Base-by-base conservation (phyloP, 2,113 vertebrate genomes). In the Tichodroma muraria region DNA sequence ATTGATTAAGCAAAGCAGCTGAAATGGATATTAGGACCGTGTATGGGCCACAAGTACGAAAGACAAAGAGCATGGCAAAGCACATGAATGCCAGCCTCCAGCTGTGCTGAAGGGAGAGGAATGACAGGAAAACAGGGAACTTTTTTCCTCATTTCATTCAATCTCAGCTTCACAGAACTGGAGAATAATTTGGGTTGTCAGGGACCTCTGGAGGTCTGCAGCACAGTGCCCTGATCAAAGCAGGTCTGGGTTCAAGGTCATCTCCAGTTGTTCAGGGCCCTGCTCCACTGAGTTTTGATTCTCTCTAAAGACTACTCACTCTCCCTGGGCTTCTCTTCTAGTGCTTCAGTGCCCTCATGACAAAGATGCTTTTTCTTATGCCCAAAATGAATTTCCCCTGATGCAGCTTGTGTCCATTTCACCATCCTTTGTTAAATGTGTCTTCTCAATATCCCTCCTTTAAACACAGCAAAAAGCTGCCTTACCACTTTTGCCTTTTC, bases 1-100 rank as follows among this genome's bases (percentile, higher is more conserved):
- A 86, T 6, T 90, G 95, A 92, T 90, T 56, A 83, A 56, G 83
- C 52, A 92, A 93, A 90, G 72, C 52, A 68, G 57, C 69, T 85
- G 77, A 68, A 92, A 90, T 79, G 72, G 52, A 64, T 93, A 71
- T 75, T n/a, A 78, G 76, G 17, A 57, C 25, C 3, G 3, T 54
- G 37, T 13, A 77, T 59, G 54, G 80, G 35, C 35, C 63, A 90
- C 54, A 47, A 63, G 54, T 77, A 57, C 80, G 68, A 80, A 80
- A 91, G 90, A 33, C 35, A 83, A 87, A 70, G 90, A 49, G 38
- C 21, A 54, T 24, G 45, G 88, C 59, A 73, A 76, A 72, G 64
- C 71, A 69, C 59, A 61, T 66, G 70, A 88, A 20, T 75, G 87
- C 16, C 70, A 88, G 50, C 33, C 52, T 69, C 88, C 82, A 85